Conservation (phyloP, 2,888 invertebrate species). For the Cephus spinipes region DNA sequence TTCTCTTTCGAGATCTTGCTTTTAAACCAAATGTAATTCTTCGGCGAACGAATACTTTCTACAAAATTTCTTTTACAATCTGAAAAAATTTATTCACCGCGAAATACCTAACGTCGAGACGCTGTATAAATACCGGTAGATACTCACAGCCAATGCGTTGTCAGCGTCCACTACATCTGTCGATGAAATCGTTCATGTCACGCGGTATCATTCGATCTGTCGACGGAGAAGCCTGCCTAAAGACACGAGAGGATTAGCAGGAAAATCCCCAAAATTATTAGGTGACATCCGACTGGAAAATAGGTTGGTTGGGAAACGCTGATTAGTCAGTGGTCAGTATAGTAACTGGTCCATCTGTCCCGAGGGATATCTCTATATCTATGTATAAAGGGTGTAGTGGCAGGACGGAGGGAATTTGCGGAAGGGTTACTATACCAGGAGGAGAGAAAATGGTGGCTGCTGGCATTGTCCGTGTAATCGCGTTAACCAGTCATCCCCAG, state of each 20-base stretch:
- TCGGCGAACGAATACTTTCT: too few relatives aligned
- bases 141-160: background rate
- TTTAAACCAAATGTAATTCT: too few relatives aligned
- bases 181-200: background rate
- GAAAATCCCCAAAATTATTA: slow-evolving; percentile 53
- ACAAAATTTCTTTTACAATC: too few relatives aligned
- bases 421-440: slow-evolving; percentile 12
- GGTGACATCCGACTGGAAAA: slow-evolving; percentile 55
- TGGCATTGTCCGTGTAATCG: slow-evolving; percentile 57
- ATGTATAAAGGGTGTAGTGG: background rate
- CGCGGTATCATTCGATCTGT: background rate
- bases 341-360: slow-evolving; percentile 56
- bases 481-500: slow-evolving; percentile 45
- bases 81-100: too few relatives aligned
- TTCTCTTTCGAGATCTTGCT: too few relatives aligned
- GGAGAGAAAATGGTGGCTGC: slow-evolving; percentile 45
- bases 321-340: slow-evolving; percentile 43
- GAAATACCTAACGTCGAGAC: too few relatives aligned
- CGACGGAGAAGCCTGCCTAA: slow-evolving; percentile 25
- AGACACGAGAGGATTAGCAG: slow-evolving; percentile 47
- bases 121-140: background rate
- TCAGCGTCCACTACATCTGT: background rate
- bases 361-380: slow-evolving; percentile 32
- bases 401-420: slow-evolving; percentile 9
- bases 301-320: slow-evolving; percentile 45